A percentile compares a stretch with the other conserved stretches of the same genome.
Conservation (phyloP, 2,888 invertebrate species). For the Pherbina coryleti region DNA sequence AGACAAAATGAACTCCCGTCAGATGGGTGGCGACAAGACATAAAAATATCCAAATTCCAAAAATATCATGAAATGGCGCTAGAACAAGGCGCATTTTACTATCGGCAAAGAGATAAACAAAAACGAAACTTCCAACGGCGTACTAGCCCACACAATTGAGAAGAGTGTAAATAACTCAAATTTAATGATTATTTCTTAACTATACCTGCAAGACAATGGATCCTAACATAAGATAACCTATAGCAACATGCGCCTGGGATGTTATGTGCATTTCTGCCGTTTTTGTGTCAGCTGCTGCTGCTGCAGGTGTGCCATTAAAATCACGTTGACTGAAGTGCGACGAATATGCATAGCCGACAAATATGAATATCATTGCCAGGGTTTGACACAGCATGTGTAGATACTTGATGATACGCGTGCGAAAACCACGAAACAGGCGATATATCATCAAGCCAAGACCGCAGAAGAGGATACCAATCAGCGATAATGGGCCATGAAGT, state of each 20-base stretch:
- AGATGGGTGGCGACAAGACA: slow-evolving; percentile 32
- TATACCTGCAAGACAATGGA: neutral
- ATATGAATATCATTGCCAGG: slow-evolving; percentile 3
- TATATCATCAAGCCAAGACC: slow-evolving; percentile 31
- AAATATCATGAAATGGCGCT: slow-evolving; percentile 43
- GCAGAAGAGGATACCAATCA: neutral
- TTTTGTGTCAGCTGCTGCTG: neutral
- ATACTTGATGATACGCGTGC: slow-evolving; percentile 39
- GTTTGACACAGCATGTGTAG: slow-evolving; percentile 28
- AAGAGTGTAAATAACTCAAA: neutral
- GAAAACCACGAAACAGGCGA: slow-evolving; percentile 32
- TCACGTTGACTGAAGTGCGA: neutral
- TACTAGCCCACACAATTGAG: neutral
- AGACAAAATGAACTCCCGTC: slow-evolving; percentile 30
- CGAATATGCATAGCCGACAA: neutral
- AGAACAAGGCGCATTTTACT: slow-evolving; percentile 24
- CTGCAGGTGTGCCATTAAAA: too few species aligned
- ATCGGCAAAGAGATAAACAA: slow-evolving; percentile 39
- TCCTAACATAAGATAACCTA: slow-evolving; percentile 2
- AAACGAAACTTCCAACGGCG: slow-evolving; percentile 28
- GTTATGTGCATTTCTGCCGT: neutral
- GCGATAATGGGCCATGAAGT: neutral
- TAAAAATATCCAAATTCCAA: slow-evolving; percentile 41
- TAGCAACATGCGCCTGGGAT: neutral
- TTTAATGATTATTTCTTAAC: neutral